Percentiles rank a stretch among this genome's conserved stretches.
Conservation (phyloP, 2,797 vertebrate species). For the Neosilurus hyrtlii region DNA sequence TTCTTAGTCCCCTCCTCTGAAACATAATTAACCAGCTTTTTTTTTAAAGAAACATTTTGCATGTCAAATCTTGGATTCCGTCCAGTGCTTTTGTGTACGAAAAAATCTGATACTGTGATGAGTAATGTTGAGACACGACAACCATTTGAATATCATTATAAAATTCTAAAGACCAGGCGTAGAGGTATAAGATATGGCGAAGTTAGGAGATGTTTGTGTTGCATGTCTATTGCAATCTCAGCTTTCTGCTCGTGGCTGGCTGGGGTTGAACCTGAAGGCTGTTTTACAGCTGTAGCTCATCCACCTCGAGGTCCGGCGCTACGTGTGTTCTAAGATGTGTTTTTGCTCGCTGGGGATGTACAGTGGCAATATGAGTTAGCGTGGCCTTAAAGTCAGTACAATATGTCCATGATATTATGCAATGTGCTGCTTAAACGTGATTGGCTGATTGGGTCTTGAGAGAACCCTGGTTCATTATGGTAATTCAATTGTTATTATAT, state of each 20-base stretch:
- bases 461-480: too few species aligned
- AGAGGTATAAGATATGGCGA: not conserved
- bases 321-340: not conserved
- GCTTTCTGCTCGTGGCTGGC: not conserved
- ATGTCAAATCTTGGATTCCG: conserved; percentile 67
- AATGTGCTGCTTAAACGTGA: not conserved
- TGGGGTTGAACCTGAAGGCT: not conserved
- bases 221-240: not conserved
- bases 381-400: not conserved
- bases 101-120: not conserved
- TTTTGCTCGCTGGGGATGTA: not conserved
- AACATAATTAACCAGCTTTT: conserved; percentile 28
- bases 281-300: not conserved
- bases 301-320: not conserved
- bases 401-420: not conserved
- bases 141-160: not conserved
- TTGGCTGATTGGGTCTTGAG: not conserved
- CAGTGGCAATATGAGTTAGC: not conserved
- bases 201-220: too few species aligned
- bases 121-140: not conserved
- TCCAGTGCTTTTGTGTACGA: conserved; percentile 50
- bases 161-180: not conserved
- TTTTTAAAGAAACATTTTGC: conserved; percentile 62
- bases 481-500: too few species aligned
- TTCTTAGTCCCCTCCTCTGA: conserved; percentile 12